Conservation (phyloP, 2,797 vertebrate genomes). For the Garrulus glandarius region DNA sequence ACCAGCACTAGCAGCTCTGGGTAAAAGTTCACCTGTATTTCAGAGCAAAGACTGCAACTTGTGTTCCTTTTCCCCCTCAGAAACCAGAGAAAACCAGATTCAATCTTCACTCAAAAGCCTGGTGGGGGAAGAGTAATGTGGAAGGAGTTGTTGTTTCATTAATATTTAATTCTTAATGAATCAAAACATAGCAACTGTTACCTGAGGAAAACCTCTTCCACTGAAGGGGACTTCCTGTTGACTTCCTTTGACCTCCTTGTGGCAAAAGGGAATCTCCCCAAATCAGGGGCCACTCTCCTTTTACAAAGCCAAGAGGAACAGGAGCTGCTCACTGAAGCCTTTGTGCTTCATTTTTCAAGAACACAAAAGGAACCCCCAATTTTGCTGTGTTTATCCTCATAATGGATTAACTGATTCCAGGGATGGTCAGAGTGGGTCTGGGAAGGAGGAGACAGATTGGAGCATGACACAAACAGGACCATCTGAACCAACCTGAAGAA, state of each 20-base stretch:
- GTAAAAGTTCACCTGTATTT: not conserved
- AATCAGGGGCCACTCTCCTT: not conserved
- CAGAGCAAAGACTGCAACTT: not conserved
- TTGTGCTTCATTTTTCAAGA: not conserved
- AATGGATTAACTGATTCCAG: not conserved
- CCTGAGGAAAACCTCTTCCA: not conserved
- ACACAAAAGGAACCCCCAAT: not conserved
- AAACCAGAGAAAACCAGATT: not conserved
- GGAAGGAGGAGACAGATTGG: not conserved
- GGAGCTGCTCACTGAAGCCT: not conserved
- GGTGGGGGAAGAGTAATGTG: not conserved
- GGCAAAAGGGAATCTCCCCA: not conserved
- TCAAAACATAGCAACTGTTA: not conserved
- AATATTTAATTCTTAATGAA: not conserved
- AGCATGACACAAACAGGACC: accelerated
- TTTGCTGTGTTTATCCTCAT: not conserved
- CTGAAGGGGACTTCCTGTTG: not conserved
- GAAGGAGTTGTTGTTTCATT: not conserved
- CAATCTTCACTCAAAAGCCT: not conserved
- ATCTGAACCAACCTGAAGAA: not conserved
- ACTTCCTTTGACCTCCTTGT: not conserved
- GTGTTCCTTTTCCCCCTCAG: not conserved
- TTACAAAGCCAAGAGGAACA: not conserved
- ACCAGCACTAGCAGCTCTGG: not conserved
- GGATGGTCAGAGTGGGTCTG: not conserved